These are phyloP conservation scores for Oscheius sp. DNA, from an alignment of 1,140 invertebrate genomes.

Conservation along the genomic window DNA sequence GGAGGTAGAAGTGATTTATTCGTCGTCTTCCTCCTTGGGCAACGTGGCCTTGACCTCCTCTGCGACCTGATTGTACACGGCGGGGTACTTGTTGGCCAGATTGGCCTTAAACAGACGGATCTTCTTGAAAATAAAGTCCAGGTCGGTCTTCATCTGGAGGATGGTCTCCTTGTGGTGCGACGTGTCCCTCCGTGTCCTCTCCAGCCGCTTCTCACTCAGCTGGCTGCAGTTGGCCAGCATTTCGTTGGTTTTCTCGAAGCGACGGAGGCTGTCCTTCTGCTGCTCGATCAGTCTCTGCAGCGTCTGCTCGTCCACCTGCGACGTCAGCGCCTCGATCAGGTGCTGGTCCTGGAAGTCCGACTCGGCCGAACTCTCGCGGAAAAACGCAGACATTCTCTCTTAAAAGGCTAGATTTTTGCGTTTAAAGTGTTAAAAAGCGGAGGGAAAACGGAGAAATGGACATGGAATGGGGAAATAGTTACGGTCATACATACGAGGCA, in stretches of 20 bases:
- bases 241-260: conserved; percentile 37
- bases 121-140: conserved; percentile 37
- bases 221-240: conserved; percentile 33
- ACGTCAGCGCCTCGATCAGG: conserved; percentile 15
- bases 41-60: neutral
- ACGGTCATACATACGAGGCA: no score
- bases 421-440: no score
- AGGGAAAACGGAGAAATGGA: no score
- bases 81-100: conserved; percentile 22
- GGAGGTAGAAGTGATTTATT: neutral
- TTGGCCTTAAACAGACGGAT: conserved; percentile 27
- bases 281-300: conserved; percentile 16
- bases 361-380: neutral
- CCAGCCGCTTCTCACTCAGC: conserved; percentile 22
- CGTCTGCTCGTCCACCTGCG: conserved; percentile 22
- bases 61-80: conserved; percentile 2
- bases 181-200: conserved; percentile 15
- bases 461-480: no score
- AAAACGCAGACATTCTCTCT: neutral
- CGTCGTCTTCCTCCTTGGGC: neutral
- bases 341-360: neutral
- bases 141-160: conserved; percentile 25
- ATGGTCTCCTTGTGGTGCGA: conserved; percentile 20
- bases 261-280: conserved; percentile 7
- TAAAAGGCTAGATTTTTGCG: neutral